These are phyloP conservation scores for Unio pictorum DNA, from an alignment of 2,888 invertebrate species.

Conservation along the genomic window DNA sequence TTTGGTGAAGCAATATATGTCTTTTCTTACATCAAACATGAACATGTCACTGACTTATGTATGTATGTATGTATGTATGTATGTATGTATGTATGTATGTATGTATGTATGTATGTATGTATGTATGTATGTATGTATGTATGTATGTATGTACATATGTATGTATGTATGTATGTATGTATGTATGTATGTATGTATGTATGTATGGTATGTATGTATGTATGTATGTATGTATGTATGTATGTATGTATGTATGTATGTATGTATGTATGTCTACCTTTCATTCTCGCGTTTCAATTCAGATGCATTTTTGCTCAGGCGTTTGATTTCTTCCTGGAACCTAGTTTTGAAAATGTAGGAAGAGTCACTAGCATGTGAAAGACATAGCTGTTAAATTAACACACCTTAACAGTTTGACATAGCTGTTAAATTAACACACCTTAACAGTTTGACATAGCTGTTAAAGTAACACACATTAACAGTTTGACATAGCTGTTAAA, in stretches of 20 bases:
- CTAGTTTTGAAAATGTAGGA: slow-evolving; percentile 6
- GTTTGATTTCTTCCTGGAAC: slow-evolving; percentile 33
- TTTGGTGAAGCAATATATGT: too few relatives aligned
- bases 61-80: too few relatives aligned
- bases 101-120: too few relatives aligned
- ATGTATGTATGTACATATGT: background rate
- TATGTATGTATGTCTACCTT: slow-evolving; percentile 10
- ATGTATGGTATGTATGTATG: background rate
- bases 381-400: too few relatives aligned
- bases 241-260: background rate
- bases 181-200: background rate
- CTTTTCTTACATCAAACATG: too few relatives aligned
- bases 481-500: too few relatives aligned
- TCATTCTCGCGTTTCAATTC: slow-evolving; percentile 33
- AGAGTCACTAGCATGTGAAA: background rate
- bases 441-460: too few relatives aligned
- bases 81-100: too few relatives aligned
- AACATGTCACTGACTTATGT: too few relatives aligned
- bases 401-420: too few relatives aligned
- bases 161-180: background rate
- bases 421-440: too few relatives aligned
- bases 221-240: background rate
- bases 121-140: background rate
- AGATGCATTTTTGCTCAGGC: slow-evolving; percentile 27
- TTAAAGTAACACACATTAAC: too few relatives aligned